Evolutionary conservation across 2,888 invertebrate genomes (phyloP).

Genomic region (Acronicta psi): DNA sequence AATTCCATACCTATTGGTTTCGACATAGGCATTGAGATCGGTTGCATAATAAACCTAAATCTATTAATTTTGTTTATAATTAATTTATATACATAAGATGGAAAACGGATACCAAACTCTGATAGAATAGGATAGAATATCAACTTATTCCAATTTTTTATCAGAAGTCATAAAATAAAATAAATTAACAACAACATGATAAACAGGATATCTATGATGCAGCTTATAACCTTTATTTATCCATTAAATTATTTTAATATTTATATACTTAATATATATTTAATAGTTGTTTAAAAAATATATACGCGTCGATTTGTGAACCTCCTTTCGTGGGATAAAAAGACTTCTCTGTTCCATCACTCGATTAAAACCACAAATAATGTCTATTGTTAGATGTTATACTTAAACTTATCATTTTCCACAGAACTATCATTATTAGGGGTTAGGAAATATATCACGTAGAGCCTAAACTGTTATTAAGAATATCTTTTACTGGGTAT

Average conservation of each 20-base stretch:
- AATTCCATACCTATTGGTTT: slow-evolving; percentile 17
- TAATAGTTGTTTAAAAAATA: neutral
- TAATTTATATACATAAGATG: slow-evolving; percentile 14
- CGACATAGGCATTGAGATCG: slow-evolving; percentile 47
- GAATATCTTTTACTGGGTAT: slow-evolving; percentile 12
- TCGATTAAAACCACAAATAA: neutral
- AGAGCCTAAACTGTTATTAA: slow-evolving; percentile 34
- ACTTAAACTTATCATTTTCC: neutral
- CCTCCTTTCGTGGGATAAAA: neutral
- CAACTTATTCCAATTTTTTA: neutral
- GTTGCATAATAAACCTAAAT: slow-evolving; percentile 28
- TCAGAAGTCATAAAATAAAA: neutral
- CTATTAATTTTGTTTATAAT: slow-evolving; percentile 20
- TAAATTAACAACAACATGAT: neutral
- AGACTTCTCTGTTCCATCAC: neutral
- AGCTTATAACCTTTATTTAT: neutral
- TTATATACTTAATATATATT: neutral
- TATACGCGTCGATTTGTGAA: neutral
- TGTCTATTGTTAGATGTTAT: no score
- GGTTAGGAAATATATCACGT: slow-evolving; percentile 24
- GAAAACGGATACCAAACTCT: slow-evolving; percentile 7
- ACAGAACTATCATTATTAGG: neutral
- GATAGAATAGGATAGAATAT: neutral
- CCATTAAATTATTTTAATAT: neutral
- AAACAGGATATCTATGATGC: neutral